A percentile compares a stretch with the other conserved stretches of the same genome.
These are phyloP conservation scores for Cotesia chilonis DNA, from an alignment of 1,140 invertebrate species.

Conservation along the genomic window DNA sequence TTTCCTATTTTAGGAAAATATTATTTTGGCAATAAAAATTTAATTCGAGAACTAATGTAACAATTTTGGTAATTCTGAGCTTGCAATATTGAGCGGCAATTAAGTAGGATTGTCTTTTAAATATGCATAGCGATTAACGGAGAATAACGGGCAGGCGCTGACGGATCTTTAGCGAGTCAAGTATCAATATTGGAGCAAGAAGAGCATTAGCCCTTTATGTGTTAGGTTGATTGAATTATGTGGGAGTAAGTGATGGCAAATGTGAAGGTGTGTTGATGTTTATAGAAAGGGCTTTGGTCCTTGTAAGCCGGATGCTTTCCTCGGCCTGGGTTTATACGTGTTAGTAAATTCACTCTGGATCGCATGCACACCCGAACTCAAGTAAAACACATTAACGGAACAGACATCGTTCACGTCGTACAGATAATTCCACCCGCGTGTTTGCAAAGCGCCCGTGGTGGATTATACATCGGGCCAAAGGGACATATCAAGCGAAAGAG, in stretches of 20 bases:
- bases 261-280: too few species aligned
- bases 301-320: conserved; percentile 3
- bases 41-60: too few species aligned
- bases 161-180: background rate
- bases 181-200: background rate
- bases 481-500: conserved; percentile 13
- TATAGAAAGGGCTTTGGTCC: conserved; percentile 3
- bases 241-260: background rate
- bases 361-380: background rate
- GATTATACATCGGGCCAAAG: conserved; percentile 11
- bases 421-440: background rate
- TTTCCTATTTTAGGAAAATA: too few species aligned
- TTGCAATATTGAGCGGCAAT: too few species aligned
- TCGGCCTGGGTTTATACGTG: background rate
- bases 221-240: background rate
- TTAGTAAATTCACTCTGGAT: conserved; percentile 1
- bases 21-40: too few species aligned
- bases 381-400: conserved; percentile 1
- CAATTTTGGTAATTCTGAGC: too few species aligned
- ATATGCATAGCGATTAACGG: background rate
- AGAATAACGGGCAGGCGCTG: background rate
- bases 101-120: too few species aligned
- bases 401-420: too few species aligned
- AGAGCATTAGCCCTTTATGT: conserved; percentile 7
- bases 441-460: conserved; percentile 27